Conservation (phyloP, 2,113 vertebrate genomes). For the human region DNA sequence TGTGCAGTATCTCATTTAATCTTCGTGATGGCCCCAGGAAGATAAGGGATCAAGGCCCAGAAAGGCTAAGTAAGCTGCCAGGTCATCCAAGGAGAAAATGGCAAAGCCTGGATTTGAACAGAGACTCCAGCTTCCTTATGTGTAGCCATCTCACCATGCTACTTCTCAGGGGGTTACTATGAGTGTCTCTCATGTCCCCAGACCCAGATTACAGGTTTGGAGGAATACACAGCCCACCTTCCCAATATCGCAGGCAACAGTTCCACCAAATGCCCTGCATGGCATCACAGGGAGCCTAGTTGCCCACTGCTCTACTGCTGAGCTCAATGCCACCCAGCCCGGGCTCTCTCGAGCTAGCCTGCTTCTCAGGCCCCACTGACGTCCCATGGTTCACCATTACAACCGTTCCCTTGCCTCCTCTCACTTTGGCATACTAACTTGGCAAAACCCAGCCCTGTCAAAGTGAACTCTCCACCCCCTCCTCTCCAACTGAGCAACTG, state of each 20-base stretch:
- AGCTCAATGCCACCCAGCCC: neutral
- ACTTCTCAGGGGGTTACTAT: neutral
- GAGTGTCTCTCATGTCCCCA: neutral
- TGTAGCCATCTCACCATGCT: rapidly evolving
- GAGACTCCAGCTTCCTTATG: neutral
- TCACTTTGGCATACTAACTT: neutral
- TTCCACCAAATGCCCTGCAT: rapidly evolving
- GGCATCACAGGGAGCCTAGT: neutral
- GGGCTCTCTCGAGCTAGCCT: neutral
- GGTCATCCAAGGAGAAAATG: neutral
- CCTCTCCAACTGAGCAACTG: neutral
- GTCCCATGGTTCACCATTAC: too few relatives aligned
- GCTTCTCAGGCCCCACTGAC: neutral
- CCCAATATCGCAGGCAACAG: too few relatives aligned
- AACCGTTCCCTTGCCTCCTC: neutral
- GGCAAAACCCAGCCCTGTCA: neutral
- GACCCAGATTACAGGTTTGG: neutral
- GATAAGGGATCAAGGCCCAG: neutral
- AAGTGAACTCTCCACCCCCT: neutral
- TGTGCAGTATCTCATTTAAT: neutral
- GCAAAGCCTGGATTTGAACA: neutral
- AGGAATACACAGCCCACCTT: neutral
- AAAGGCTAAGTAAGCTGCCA: neutral
- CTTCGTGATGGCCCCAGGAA: neutral
- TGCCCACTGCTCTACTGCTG: neutral